phyloP scores from a whole-genome alignment of 2,888 invertebrate genomes.

The Monopis laevigella region DNA sequence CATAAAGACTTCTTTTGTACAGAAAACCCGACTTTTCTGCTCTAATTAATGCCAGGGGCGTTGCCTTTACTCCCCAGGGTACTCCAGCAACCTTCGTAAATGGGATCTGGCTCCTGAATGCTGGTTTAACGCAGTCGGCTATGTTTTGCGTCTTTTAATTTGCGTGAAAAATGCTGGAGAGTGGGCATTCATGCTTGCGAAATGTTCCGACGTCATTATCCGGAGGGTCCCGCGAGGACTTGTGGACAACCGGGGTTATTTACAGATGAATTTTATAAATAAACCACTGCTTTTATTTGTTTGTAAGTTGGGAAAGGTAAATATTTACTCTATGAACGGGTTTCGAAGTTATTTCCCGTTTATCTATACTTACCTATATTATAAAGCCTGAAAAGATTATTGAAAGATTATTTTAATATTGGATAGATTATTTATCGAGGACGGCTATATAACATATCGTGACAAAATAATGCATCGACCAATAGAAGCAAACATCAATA shows the following conservation, averaged over 20 bases:
- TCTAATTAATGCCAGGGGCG: slow-evolving; percentile 67
- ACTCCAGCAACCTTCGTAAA: slow-evolving; percentile 53
- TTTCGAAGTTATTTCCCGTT: no score
- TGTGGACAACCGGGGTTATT: no score
- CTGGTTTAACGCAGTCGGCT: slow-evolving; percentile 28
- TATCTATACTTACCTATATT: no score
- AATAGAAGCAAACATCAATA: no score
- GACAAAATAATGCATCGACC: background rate
- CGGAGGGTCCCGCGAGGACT: no score
- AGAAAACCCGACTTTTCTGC: slow-evolving; percentile 56
- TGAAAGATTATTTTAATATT: background rate
- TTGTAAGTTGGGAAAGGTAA: no score
- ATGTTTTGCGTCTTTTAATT: slow-evolving; percentile 55
- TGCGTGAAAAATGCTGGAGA: slow-evolving; percentile 58
- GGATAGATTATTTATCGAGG: background rate
- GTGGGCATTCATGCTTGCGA: slow-evolving; percentile 39
- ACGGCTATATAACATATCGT: background rate
- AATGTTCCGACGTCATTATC: slow-evolving; percentile 34
- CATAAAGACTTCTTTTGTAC: slow-evolving; percentile 60
- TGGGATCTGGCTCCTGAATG: slow-evolving; percentile 49
- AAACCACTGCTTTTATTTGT: no score
- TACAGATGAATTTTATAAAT: no score
- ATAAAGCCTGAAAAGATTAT: no score
- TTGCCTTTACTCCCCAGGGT: slow-evolving; percentile 51
- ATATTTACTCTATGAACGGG: no score